These are phyloP conservation scores for Drosophila percnosoma DNA, from an alignment of 2,888 invertebrate species.

Conservation along the genomic window DNA sequence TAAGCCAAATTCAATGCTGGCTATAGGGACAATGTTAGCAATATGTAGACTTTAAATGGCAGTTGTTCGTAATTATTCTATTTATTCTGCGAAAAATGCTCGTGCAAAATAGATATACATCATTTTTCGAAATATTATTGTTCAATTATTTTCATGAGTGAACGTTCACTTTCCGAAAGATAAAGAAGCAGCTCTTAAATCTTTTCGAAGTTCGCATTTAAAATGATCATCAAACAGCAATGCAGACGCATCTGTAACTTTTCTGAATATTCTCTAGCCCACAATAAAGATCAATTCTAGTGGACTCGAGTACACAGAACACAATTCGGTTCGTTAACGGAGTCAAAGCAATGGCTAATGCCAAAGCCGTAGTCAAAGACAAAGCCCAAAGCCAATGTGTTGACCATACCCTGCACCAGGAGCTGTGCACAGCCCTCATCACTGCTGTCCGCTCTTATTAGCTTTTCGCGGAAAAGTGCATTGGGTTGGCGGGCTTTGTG, in stretches of 20 bases:
- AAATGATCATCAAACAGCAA: neutral
- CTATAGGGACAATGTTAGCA: neutral
- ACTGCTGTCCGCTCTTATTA: slow-evolving; percentile 41
- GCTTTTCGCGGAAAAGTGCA: slow-evolving; percentile 63
- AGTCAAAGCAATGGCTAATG: slow-evolving; percentile 28
- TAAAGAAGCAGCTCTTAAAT: neutral
- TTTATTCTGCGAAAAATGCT: neutral
- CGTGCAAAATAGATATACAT: neutral
- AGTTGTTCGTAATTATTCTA: neutral
- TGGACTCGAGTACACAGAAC: slow-evolving; percentile 8
- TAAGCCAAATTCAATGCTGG: slow-evolving; percentile 8
- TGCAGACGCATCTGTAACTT: neutral
- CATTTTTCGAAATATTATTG: too few species aligned
- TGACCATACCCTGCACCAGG: neutral
- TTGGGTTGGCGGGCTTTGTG: slow-evolving; percentile 48
- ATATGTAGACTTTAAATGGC: neutral
- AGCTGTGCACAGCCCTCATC: slow-evolving; percentile 8
- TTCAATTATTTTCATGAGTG: neutral
- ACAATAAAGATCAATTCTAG: neutral
- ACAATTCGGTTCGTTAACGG: slow-evolving; percentile 34
- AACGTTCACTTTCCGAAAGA: neutral
- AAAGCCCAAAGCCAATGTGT: slow-evolving; percentile 20
- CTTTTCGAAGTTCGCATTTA: neutral
- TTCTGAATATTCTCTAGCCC: neutral
- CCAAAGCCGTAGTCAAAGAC: slow-evolving; percentile 13